Evolutionary conservation across 2,797 vertebrate species (phyloP).

Genomic region (Philypnodon macrostomus): DNA sequence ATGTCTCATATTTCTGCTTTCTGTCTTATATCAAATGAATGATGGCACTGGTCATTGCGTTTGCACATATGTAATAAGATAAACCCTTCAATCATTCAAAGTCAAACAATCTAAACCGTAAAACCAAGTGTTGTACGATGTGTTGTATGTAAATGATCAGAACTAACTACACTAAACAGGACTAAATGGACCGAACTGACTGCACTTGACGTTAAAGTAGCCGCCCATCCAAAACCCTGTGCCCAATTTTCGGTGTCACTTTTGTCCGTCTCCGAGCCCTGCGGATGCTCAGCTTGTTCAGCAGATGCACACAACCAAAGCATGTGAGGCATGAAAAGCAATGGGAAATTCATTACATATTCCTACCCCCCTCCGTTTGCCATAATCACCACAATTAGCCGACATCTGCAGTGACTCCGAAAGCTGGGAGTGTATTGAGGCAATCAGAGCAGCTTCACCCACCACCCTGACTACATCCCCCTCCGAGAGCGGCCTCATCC

Average conservation of each 20-base stretch:
- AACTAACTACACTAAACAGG: slow-evolving; percentile 38
- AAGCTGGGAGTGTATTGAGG: slow-evolving; percentile 71
- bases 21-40: too few species aligned
- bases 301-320: slow-evolving; percentile 73
- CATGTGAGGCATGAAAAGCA: slow-evolving; percentile 75
- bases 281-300: slow-evolving; percentile 68
- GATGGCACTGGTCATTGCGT: too few species aligned
- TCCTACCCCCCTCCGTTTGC: slow-evolving; percentile 74
- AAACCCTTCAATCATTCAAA: too few species aligned
- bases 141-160: slow-evolving; percentile 27
- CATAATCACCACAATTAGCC: slow-evolving; percentile 83
- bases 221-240: slow-evolving; percentile 60
- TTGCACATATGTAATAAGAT: too few species aligned
- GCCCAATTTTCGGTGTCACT: slow-evolving; percentile 61
- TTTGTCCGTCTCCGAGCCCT: slow-evolving; percentile 65
- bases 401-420: slow-evolving; percentile 80
- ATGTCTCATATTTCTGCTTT: too few species aligned
- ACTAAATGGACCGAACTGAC: slow-evolving; percentile 63
- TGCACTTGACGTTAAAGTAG: slow-evolving; percentile 51
- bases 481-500: slow-evolving; percentile 72
- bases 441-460: slow-evolving; percentile 73
- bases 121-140: too few species aligned
- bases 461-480: slow-evolving; percentile 66
- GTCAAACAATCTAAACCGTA: too few species aligned
- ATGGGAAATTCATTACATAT: slow-evolving; percentile 79